These are phyloP conservation scores for Gibbula magus DNA, from an alignment of 2,888 invertebrate species.

Conservation along the genomic window DNA sequence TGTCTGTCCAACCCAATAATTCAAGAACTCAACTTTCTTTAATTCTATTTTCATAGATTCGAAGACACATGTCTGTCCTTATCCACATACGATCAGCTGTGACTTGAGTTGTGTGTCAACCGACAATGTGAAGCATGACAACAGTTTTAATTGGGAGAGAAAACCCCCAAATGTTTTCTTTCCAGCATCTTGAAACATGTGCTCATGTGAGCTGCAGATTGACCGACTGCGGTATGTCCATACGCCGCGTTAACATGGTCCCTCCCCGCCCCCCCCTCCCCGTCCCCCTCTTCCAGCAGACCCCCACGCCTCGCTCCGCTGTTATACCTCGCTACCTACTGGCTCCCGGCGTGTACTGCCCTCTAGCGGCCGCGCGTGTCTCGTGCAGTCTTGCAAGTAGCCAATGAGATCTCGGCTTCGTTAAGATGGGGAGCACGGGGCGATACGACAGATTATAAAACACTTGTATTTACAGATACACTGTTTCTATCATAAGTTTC, in stretches of 20 bases:
- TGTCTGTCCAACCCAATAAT: no score
- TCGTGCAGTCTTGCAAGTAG: not conserved
- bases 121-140: not conserved
- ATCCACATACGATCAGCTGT: not conserved
- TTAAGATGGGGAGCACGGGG: not conserved
- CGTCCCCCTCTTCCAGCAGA: no score
- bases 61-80: not conserved
- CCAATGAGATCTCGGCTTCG: not conserved
- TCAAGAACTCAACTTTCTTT: no score
- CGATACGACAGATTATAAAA: not conserved
- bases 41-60: no score
- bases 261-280: not conserved
- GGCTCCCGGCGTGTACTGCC: not conserved
- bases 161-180: not conserved
- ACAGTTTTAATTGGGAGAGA: constrained; percentile 5
- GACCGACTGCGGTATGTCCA: not conserved
- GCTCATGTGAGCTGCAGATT: not conserved
- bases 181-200: not conserved
- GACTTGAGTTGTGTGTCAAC: not conserved
- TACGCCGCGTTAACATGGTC: not conserved
- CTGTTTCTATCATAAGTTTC: not conserved
- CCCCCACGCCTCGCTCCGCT: no score
- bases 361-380: constrained; percentile 11
- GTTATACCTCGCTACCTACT: no score
- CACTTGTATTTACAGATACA: not conserved